Base-by-base conservation (phyloP, 35 echinoderm and acorn worm genomes). In the Stichopus chloronotus region DNA sequence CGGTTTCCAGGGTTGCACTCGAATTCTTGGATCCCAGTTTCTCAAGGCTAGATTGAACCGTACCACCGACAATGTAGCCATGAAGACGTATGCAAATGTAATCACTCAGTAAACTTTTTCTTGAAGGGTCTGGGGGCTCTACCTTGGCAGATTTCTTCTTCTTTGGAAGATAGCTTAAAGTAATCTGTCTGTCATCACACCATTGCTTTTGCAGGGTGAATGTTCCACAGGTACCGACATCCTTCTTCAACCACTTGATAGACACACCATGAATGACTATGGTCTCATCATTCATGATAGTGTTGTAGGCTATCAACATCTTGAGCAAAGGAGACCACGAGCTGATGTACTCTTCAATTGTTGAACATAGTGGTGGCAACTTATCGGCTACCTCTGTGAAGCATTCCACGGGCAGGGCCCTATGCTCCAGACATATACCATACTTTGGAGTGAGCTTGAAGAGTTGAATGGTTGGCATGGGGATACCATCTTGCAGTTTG, bases 361-460 rank as follows among this genome's bases (percentile, higher is more conserved):
- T 92, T 22, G 12, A 6, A 11, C 54, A 93, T 80, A 19, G 71
- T 4, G 55, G 58, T 30, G 94, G 30, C 12, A 93, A 76, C 24
- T 80, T 71, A 16, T 90, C 88, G 16, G 95, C 94, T 11, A 96
- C 25, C 30, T 86, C 76, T 54, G 93, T 93, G 78, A 99, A 96
- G 81, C 95, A 96, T 21, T 81, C 53, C 22, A 99, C 82, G 9
- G 97, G 93, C 9, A 96, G 16, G 61, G 56, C 54, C 5, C 97
- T 90, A 90, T 99, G 97, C 83, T 99, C 97, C 7, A 93, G 57
- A 68, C 97, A 99, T 19, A 99, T 43, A 23, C 94, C 88, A 5
- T 94, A 76, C 43, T 93, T 93, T 83, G 95, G 93, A 16, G 97
- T 99, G 56, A 96, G 52, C 63, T 95, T 93, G 85, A 96, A 95